A percentile compares a stretch with the other conserved stretches of the same genome.
Conservation (phyloP, 2,113 vertebrate genomes). For the Cyphotilapia sp. region DNA sequence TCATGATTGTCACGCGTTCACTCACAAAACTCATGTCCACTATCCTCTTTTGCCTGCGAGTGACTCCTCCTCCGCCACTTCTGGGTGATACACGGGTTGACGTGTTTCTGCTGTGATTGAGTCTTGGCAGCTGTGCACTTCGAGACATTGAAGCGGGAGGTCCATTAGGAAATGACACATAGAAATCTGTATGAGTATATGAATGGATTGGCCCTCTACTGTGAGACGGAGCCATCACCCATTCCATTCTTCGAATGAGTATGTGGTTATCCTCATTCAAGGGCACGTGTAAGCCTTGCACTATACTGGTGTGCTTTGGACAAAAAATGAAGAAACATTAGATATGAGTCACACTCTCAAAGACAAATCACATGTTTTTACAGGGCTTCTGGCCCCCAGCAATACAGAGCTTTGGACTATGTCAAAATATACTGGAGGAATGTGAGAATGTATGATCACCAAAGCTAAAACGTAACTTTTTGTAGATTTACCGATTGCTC, state of each 20-base stretch:
- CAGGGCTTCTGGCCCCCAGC: background rate
- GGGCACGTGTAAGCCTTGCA: background rate
- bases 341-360: background rate
- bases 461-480: background rate
- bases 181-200: background rate
- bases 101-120: constrained; percentile 23
- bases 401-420: background rate
- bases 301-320: background rate
- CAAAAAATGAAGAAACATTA: background rate
- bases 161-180: background rate
- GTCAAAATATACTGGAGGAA: background rate
- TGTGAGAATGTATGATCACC: background rate
- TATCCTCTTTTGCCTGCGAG: background rate
- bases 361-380: background rate
- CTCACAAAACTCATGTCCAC: constrained; percentile 7
- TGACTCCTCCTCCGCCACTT: constrained; percentile 18
- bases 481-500: background rate
- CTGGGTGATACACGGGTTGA: constrained; percentile 29
- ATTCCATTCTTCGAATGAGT: background rate
- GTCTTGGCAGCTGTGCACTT: constrained; percentile 5
- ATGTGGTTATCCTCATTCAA: background rate
- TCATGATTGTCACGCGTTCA: constrained; percentile 32
- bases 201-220: background rate
- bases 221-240: background rate
- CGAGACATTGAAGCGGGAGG: constrained; percentile 29